Evolutionary conservation across 2,113 vertebrate genomes (phyloP).

Genomic region (Copsychus sechellarum): DNA sequence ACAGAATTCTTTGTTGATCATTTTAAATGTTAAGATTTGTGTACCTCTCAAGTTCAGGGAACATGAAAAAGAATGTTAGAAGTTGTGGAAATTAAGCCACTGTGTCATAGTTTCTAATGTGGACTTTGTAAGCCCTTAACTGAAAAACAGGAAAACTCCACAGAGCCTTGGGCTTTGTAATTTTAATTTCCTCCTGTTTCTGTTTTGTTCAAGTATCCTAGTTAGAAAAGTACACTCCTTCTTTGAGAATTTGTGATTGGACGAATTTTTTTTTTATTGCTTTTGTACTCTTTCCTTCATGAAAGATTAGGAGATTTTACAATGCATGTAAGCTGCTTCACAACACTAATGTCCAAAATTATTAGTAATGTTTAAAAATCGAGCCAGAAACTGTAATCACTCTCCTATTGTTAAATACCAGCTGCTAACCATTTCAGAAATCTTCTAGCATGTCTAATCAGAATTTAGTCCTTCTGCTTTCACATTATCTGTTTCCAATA

Average conservation of each 20-base stretch:
- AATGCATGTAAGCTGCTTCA: not conserved
- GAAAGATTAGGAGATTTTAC: not conserved
- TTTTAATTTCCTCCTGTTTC: not conserved
- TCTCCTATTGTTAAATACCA: not conserved
- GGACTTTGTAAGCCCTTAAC: not conserved
- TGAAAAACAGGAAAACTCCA: not conserved
- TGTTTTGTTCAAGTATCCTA: not conserved
- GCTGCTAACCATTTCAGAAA: not conserved
- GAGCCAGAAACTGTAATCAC: not conserved
- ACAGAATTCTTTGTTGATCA: not conserved
- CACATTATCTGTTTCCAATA: not conserved
- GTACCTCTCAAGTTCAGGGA: not conserved
- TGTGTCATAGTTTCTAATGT: not conserved
- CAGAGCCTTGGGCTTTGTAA: not conserved
- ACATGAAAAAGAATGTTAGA: not conserved
- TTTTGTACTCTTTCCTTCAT: not conserved
- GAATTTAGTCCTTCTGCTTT: not conserved
- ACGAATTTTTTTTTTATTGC: not conserved
- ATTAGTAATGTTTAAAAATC: not conserved
- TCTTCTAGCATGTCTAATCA: not conserved
- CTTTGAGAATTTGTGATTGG: not conserved
- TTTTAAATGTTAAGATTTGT: not conserved
- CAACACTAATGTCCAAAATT: not conserved
- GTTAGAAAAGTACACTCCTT: not conserved
- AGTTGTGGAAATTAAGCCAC: not conserved